Percentiles rank a stretch among this genome's conserved stretches.
Conservation (phyloP, 2,888 invertebrate genomes). For the Mesorhabditis belari region DNA sequence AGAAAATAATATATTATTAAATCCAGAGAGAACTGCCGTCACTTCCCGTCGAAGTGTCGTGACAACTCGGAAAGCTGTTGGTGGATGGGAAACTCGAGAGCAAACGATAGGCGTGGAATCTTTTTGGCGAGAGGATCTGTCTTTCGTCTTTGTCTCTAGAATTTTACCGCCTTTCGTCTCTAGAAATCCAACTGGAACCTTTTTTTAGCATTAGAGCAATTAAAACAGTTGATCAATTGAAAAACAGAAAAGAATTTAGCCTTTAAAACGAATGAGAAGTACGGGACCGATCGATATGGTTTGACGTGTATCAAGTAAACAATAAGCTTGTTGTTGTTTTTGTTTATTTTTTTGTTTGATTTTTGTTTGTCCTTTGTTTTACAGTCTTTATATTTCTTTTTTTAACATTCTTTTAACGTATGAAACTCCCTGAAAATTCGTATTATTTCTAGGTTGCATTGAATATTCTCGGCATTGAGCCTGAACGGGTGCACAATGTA, state of each 20-base stretch:
- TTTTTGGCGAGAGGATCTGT: constrained; percentile 51
- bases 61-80: constrained; percentile 36
- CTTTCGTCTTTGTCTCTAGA: too few species aligned
- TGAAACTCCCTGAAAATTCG: too few species aligned
- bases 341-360: too few species aligned
- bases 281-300: constrained; percentile 42
- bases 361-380: too few species aligned
- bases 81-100: constrained; percentile 53
- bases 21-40: constrained; percentile 47
- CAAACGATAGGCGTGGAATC: constrained; percentile 48
- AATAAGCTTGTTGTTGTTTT: too few species aligned
- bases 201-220: too few species aligned
- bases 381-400: neutral
- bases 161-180: too few species aligned
- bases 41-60: constrained; percentile 28
- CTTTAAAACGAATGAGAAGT: constrained; percentile 41
- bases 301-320: constrained; percentile 50
- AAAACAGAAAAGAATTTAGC: too few species aligned
- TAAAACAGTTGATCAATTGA: too few species aligned
- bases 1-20: neutral
- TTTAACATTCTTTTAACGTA: neutral
- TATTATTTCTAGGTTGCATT: constrained; percentile 39
- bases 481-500: constrained; percentile 46
- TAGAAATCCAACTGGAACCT: too few species aligned
- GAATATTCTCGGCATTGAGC: constrained; percentile 46